Conservation (phyloP, 2,797 vertebrate species). For the Lycodopsis pacificus region DNA sequence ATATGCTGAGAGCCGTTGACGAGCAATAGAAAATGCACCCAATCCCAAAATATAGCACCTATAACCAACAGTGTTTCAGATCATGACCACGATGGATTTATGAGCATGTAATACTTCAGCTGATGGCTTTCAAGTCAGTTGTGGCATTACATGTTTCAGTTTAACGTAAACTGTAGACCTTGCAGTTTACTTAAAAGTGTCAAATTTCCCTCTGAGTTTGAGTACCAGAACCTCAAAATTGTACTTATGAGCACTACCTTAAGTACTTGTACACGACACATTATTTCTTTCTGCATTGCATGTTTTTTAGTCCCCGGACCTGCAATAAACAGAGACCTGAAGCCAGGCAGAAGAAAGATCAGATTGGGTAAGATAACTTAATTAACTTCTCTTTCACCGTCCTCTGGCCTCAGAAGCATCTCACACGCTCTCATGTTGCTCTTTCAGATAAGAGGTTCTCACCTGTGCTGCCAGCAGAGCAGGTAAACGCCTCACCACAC, state of each 20-base stretch:
- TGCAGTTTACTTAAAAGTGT: neutral
- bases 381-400: neutral
- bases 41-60: neutral
- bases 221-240: neutral
- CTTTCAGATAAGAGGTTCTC: constrained; percentile 51
- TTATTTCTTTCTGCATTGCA: neutral
- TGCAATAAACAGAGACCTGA: constrained; percentile 77
- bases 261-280: neutral
- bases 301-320: constrained; percentile 67
- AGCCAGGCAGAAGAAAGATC: constrained; percentile 73
- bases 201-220: neutral
- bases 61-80: neutral
- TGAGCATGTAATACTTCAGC: neutral
- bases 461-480: constrained; percentile 8
- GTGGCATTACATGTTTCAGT: neutral
- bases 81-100: neutral
- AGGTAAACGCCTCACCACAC: constrained; percentile 53
- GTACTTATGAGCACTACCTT: neutral
- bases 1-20: too few species aligned
- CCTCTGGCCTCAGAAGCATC: neutral
- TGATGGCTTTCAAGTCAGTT: neutral
- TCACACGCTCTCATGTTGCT: constrained; percentile 5
- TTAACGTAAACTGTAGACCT: neutral
- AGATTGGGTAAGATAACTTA: constrained; percentile 58
- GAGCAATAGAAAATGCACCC: neutral